These are phyloP conservation scores for Lepus townsendii DNA, from an alignment of 2,797 vertebrate genomes.

Conservation along the genomic window DNA sequence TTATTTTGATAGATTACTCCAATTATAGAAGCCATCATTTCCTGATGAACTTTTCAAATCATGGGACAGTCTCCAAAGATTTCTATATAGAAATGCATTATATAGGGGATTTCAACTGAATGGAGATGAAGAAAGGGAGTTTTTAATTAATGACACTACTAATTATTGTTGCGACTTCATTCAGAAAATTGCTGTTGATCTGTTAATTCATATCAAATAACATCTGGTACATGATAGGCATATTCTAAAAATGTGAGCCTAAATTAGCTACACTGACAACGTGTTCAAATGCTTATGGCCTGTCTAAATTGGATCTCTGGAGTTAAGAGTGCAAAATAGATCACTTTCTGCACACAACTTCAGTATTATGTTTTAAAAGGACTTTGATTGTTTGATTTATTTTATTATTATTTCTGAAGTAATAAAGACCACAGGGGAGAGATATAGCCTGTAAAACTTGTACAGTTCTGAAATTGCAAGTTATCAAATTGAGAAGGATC, in stretches of 20 bases:
- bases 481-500: background rate
- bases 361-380: background rate
- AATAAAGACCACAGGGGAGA: background rate
- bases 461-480: background rate
- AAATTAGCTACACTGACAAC: background rate
- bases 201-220: background rate
- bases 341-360: background rate
- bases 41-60: constrained; percentile 62
- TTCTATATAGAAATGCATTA: background rate
- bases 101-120: constrained; percentile 9
- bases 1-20: constrained; percentile 63
- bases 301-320: background rate
- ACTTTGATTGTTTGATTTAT: background rate
- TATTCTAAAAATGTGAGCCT: background rate
- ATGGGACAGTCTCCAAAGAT: background rate
- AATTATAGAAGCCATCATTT: constrained; percentile 72
- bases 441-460: background rate
- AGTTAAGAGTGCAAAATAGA: background rate
- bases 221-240: background rate
- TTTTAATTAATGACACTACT: background rate
- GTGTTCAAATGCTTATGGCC: background rate
- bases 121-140: background rate
- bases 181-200: background rate
- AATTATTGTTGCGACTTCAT: background rate
- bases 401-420: background rate